Evolutionary conservation across 2,797 vertebrate species (phyloP), one percentile per base, ranked within the genome.

Genomic region (Gallirallus australis): DNA sequence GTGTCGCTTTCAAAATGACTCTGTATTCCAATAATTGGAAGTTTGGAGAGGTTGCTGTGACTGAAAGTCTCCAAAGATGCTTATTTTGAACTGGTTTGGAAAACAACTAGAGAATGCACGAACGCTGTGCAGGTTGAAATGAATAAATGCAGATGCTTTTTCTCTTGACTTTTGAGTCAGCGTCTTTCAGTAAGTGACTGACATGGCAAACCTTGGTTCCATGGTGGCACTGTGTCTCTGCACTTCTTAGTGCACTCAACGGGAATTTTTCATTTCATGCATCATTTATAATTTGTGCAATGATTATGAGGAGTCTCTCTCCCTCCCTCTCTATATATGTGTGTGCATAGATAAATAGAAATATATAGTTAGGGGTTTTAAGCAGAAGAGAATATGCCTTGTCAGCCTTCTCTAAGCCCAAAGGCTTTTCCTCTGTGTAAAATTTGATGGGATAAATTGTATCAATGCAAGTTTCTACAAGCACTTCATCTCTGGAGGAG

Each of bases 241-340:
- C 45, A 57, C 24, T 89, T 81, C 61, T 82, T 42, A 61, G 52
- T 73, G 90, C 45, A 54, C 45, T 95, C 57, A 82, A 76, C 19
- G 57, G 91, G 90, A 91, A 73, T 95, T 95, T 93, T 94, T 96
- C 91, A 95, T 97, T 97, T 97, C 91, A 95, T 89, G 90, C 93
- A 80, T 94, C 70, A 94, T 96, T 97, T 93, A 83, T 92, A 86
- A 92, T 94, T 93, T 96, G 54, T 63, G 65, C 50, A 63, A 53
- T 17, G 78, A 76, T 56, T 95, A 84, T 68, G 88, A 91, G 73
- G 81, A 75, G 23, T 39, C 57, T 93, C 25, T 65, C 11, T 30
- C 9, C 33, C 14, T 7, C 19, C 25, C 28, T 59, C 15, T 30
- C 10, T 35, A 9, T 45, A 0, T 63, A 1, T 68, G 3, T 78